Evolutionary conservation across 2,797 vertebrate genomes (phyloP), one percentile per base, ranked within the genome.

Genomic region (Protosalanx chinensis): DNA sequence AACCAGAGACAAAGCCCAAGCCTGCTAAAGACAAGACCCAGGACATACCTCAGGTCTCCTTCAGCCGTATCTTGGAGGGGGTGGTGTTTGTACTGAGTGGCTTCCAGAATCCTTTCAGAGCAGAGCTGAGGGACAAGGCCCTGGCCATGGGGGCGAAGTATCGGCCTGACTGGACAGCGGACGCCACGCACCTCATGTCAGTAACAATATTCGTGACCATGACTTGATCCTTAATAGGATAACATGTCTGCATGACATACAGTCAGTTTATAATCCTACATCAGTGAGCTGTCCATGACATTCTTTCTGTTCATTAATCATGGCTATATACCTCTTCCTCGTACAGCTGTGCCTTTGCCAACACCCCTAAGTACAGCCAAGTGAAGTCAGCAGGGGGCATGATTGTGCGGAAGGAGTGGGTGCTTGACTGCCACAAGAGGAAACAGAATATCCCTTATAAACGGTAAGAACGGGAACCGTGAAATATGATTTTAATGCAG

Each of bases 321-420:
- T 51, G 16, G 53, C 13, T 32, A 5, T 67, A 6, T 60, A 8
- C 58, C 4, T 27, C 5, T 7, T 29, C 49, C 30, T 32, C 49
- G 16, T 35, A 29, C 80, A 97, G 96, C 86, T 97, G 96, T 84
- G 96, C 96, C 76, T 97, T 97, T 75, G 92, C 95, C 13, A 96
- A 96, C 89, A 97, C 95, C 0, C 96, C 95, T 61, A 97, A 97
- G 88, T 97, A 95, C 90, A 93, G 93, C 87, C 95, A 96, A 79
- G 96, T 97, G 78, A 94, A 95, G 61, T 85, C 92, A 49, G 94
- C 93, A 0, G 95, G 96, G 33, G 96, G 96, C 70, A 84, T 87
- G 58, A 96, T 97, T 0, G 93, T 97, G 23, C 85, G 88, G 3
- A 96, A 96, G 72, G 95, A 96, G 61, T 96, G 95, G 96, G 89